These are phyloP conservation scores for Drosophila koepferae DNA, from an alignment of 2,888 invertebrate species.

Conservation along the genomic window DNA sequence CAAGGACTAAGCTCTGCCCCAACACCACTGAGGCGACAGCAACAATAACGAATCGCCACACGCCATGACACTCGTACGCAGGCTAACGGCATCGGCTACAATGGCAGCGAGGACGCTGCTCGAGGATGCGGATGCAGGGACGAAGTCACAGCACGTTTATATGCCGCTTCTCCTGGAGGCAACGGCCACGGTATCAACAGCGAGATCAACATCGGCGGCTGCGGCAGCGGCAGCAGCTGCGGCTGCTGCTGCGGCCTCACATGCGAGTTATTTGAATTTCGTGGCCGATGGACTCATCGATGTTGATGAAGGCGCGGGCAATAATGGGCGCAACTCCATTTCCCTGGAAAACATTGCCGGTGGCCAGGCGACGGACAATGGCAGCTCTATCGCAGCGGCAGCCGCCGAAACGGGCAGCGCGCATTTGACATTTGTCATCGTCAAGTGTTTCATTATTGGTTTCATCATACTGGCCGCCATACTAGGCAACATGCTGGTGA, in stretches of 20 bases:
- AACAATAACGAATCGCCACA: slow-evolving; percentile 33
- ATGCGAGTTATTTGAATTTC: slow-evolving; percentile 81
- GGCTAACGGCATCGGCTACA: slow-evolving; percentile 56
- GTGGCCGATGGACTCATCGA: slow-evolving; percentile 80
- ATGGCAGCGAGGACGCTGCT: slow-evolving; percentile 51
- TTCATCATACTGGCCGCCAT: slow-evolving; percentile 96
- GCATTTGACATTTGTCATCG: slow-evolving; percentile 86
- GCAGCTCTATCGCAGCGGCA: slow-evolving; percentile 19
- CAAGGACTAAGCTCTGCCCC: slow-evolving; percentile 36
- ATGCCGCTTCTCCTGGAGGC: slow-evolving; percentile 66
- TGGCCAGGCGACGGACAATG: slow-evolving; percentile 48
- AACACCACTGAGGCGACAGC: slow-evolving; percentile 17
- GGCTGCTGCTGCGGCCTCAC: slow-evolving; percentile 51
- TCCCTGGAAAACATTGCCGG: slow-evolving; percentile 60
- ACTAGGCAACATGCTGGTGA: slow-evolving; percentile 96
- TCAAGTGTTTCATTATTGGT: slow-evolving; percentile 91
- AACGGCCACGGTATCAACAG: slow-evolving; percentile 47
- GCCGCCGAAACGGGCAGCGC: slow-evolving; percentile 59
- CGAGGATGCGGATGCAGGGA: slow-evolving; percentile 20
- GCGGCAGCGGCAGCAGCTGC: slow-evolving; percentile 40
- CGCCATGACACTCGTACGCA: slow-evolving; percentile 64
- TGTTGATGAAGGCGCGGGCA: slow-evolving; percentile 56
- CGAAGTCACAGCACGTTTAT: slow-evolving; percentile 39
- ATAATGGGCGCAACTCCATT: slow-evolving; percentile 56
- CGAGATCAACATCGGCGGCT: slow-evolving; percentile 40